Percentiles rank a stretch among this genome's conserved stretches.
phyloP scores from a whole-genome alignment of 64 coral and sea anemone species.

The Montipora cactus region DNA sequence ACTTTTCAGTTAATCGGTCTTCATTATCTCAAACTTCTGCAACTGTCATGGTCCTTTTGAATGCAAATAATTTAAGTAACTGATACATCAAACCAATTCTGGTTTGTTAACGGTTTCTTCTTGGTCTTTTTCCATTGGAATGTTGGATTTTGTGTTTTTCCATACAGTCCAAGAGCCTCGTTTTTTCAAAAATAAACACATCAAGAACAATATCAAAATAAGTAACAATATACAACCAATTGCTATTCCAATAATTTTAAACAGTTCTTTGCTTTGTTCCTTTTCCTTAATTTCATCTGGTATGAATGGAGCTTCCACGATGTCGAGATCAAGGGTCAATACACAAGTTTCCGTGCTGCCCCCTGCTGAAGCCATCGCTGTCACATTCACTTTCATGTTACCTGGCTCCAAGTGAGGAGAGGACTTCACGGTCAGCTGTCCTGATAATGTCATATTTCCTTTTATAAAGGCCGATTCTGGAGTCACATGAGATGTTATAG shows the following conservation, averaged over 20 bases:
- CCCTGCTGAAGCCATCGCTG: not conserved
- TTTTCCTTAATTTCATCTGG: not conserved
- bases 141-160: not conserved
- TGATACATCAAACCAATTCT: not conserved
- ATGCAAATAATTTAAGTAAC: not conserved
- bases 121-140: not conserved
- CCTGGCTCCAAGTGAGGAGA: not conserved
- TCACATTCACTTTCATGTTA: constrained; percentile 1
- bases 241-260: constrained; percentile 6
- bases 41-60: not conserved
- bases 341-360: not conserved
- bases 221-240: not conserved
- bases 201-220: not conserved
- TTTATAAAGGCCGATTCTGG: not conserved
- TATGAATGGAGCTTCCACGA: not conserved
- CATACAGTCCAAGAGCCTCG: constrained; percentile 37
- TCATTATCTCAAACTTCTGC: too few species aligned
- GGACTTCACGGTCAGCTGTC: not conserved
- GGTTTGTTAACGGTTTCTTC: not conserved
- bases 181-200: constrained; percentile 16
- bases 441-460: not conserved
- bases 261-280: not conserved
- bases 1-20: too few species aligned
- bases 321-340: constrained; percentile 1
- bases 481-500: not conserved